A percentile compares a stretch with the other conserved stretches of the same genome.
These are phyloP conservation scores for Diplolepis rosae DNA, from an alignment of 2,888 invertebrate genomes.

Conservation along the genomic window DNA sequence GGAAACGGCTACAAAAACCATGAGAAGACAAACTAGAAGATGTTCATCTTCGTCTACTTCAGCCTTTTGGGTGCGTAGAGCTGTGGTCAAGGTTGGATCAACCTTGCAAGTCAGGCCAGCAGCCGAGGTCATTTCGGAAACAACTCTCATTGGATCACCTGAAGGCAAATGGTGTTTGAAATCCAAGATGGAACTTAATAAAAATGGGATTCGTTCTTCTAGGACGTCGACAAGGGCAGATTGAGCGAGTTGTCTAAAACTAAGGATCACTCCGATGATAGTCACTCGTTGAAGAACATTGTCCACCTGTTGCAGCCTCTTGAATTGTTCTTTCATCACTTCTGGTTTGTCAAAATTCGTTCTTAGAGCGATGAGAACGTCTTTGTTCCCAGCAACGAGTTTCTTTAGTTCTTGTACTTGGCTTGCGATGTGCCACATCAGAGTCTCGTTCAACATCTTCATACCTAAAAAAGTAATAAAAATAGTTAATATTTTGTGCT, in stretches of 20 bases:
- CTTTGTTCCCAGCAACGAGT: slow-evolving; percentile 93
- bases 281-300: slow-evolving; percentile 97
- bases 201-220: slow-evolving; percentile 95
- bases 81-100: slow-evolving; percentile 94
- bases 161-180: slow-evolving; percentile 94
- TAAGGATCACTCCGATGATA: slow-evolving; percentile 97
- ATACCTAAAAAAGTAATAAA: slow-evolving; percentile 76
- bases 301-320: slow-evolving; percentile 91
- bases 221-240: slow-evolving; percentile 95
- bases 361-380: slow-evolving; percentile 90
- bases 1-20: slow-evolving; percentile 99
- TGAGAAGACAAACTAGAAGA: slow-evolving; percentile 92
- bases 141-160: slow-evolving; percentile 91
- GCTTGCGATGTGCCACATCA: slow-evolving; percentile 99
- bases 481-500: neutral
- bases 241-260: slow-evolving; percentile 95
- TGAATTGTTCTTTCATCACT: slow-evolving; percentile 97
- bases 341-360: slow-evolving; percentile 99
- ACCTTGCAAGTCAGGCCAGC: slow-evolving; percentile 95
- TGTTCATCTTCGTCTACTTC: slow-evolving; percentile 95
- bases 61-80: slow-evolving; percentile 90
- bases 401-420: slow-evolving; percentile 98
- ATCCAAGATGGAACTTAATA: slow-evolving; percentile 95
- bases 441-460: slow-evolving; percentile 95
- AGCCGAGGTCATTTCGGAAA: slow-evolving; percentile 98